A percentile compares a stretch with the other conserved stretches of the same genome.
Conservation (phyloP, 2,888 invertebrate genomes). For the Pseudococcus longispinus region DNA sequence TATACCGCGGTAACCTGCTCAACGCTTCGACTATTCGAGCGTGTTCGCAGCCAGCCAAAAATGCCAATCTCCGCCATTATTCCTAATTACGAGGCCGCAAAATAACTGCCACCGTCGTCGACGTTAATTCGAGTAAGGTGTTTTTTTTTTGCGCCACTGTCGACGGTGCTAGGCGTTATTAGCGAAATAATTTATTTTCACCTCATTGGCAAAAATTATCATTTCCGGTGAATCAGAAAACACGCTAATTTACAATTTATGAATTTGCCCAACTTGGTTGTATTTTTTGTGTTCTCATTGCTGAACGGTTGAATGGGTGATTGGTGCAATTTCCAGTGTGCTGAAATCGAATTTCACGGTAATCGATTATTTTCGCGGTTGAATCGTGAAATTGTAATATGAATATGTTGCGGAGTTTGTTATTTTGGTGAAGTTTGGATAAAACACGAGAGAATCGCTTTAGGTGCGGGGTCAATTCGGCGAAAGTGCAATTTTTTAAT, state of each 20-base stretch:
- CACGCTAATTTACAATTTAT: conserved; percentile 15
- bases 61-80: background rate
- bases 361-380: too few relatives aligned
- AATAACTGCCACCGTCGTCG: background rate
- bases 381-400: too few relatives aligned
- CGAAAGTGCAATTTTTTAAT: too few relatives aligned
- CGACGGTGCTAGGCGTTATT: background rate
- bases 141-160: background rate
- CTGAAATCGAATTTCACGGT: too few relatives aligned
- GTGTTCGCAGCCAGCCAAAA: background rate
- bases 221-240: conserved; percentile 5
- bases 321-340: too few relatives aligned
- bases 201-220: background rate
- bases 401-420: too few relatives aligned
- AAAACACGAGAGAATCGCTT: too few relatives aligned
- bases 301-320: too few relatives aligned
- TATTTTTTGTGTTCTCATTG: too few relatives aligned
- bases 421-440: too few relatives aligned
- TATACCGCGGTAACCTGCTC: background rate
- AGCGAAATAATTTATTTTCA: background rate
- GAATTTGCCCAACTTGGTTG: too few relatives aligned
- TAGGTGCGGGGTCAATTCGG: too few relatives aligned
- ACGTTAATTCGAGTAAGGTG: background rate
- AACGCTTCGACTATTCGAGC: background rate
- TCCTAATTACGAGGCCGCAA: background rate